Evolutionary conservation across 2,888 invertebrate species (phyloP), one percentile per base, ranked within the genome.

Genomic region (Heliconius cydno): DNA sequence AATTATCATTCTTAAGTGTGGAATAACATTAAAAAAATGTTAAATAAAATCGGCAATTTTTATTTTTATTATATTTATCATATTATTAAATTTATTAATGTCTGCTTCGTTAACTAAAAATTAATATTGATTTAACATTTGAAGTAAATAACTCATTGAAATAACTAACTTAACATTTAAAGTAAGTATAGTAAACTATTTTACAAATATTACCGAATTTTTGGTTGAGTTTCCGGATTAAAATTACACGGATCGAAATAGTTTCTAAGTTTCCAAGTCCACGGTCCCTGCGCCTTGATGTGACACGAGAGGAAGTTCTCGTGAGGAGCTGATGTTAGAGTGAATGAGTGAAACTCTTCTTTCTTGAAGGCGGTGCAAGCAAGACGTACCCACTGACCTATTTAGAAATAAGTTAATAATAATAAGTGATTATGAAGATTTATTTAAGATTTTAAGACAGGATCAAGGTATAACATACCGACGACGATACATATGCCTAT

Each of bases 211-310:
- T 73, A 95, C 95, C 95, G 92, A 79, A 98, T 97, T 90, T 98
- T 98, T 0, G 98, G 98, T 86, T 97, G 97, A 86, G 97, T 97
- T 84, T 98, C 98, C 0, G 97, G 96, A 89, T 97, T 98, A 86
- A 97, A 98, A 88, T 98, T 98, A 90, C 98, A 98, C 0, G 98
- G 98, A 91, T 98, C 98, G 87, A 98, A 98, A 88, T 98, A 98
- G 90, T 99, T 98, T 72, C 99, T 96, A 34, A 99, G 93, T 86
- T 99, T 99, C 99, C 99, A 99, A 0, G 99, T 99, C 99, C 99
- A 99, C 0, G 99, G 99, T 0, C 99, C 97, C 88, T 96, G 96
- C 0, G 96, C 96, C 84, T 99, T 99, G 84, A 99, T 99, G 89
- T 99, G 99, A 87, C 99, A 98, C 5, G 98, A 98, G 19, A 99